Evolutionary conservation across 2,797 vertebrate genomes (phyloP), one percentile per base, ranked within the genome.

Genomic region (Aulostomus chinensis): DNA sequence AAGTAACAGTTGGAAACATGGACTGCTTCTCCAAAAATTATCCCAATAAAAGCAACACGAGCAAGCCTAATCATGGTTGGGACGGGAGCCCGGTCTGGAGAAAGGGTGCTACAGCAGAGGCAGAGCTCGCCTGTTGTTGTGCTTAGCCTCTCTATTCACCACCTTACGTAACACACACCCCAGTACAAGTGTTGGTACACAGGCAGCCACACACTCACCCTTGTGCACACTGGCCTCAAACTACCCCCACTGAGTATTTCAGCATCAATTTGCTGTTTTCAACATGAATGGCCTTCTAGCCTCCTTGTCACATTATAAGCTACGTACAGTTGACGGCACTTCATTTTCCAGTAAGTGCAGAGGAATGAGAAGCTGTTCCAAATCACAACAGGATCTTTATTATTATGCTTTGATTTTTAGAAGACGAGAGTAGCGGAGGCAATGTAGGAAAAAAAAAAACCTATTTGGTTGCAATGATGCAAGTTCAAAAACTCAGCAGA

Each of bases 1-100:
- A 68, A 51, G 59, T 66, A 80, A 73, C 69, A 70, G 64, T 49
- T 60, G 53, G 58, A 68, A 60, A 71, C 59, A 61, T n/a, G 37
- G 69, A 39, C 69, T 22, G 46, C 65, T 80, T 78, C 58, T 77
- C 49, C n/a, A 61, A 25, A 64, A 65, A 72, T 65, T 58, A 54
- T 25, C 37, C 58, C 42, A 37, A 47, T 65, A 65, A 79, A 78
- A 59, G 40, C 54, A 45, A 33, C 31, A 57, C 2, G n/a, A 58
- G 53, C 24, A 15, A 49, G 73, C 24, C 45, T 24, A 60, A 77
- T 76, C 61, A 71, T 20, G 68, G 24, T 59, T 29, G 30, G 57
- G 64, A 78, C 42, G 0, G 17, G 10, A 59, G 58, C 53, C 42
- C 58, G 52, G 56, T 38, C 50, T 45, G 39, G 33, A 54, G 14